Base-by-base conservation (phyloP, 2,797 vertebrate genomes). In the Crypturellus tataupa region DNA sequence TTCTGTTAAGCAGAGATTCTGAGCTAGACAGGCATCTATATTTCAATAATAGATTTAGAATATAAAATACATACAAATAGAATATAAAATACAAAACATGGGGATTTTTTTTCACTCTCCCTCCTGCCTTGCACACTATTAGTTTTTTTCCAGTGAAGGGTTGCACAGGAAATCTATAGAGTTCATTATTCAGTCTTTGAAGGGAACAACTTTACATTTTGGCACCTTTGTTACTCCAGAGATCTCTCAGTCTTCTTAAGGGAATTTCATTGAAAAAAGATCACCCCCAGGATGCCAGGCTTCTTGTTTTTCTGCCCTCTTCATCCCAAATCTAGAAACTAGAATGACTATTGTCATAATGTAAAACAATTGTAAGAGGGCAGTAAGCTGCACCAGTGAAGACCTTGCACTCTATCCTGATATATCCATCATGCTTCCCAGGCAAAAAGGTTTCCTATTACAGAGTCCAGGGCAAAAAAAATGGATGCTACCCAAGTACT, bases 81-180 rank as follows among this genome's bases (percentile, higher is more conserved):
- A 19, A 55, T 29, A 64, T 53, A 31, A 92, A 85, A 87, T 82
- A 49, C 10, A 87, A 39, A 39, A 39, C 64, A 53, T 53, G 64
- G 76, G 64, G 85, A 87, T 77, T 94, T 58, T 95, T 58, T 73
- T 77, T 69, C 31, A 29, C n/a, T 53, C 14, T 80, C 27, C n/a
- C n/a, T 90, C 70, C 12, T 29, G 46, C 29, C 33, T 86, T 56
- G 5, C 33, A 63, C 27, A 17, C 15, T 87, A 27, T 85, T 89
- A 80, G 15, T 33, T 92, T 89, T 12, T 53, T 94, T 88, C 63
- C 78, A 15, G 20, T 64, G 35, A 23, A 82, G 80, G 81, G 42
- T 33, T 29, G 16, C 63, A 59, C 40, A 33, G 35, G 33, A 93
- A 79, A 93, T 88, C 51, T 67, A 53, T 81, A 94, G 85, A 40